Evolutionary conservation across 37 sponge, comb jelly and placozoan genomes (phyloP).

Genomic region (Crambe crambe): DNA sequence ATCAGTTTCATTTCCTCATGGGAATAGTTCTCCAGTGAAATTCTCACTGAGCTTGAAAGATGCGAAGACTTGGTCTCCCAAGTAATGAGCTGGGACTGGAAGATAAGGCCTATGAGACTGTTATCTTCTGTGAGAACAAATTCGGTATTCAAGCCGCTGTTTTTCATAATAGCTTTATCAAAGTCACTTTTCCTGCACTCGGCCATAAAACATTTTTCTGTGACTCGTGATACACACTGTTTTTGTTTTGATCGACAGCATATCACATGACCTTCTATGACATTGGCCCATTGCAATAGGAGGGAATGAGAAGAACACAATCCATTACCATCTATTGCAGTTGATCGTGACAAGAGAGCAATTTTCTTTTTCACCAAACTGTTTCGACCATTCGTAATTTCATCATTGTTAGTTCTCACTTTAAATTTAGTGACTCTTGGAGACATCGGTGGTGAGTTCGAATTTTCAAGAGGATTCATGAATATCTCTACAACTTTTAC

Average conservation of each 20-base stretch:
- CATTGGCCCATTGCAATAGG: conserved; percentile 28
- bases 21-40: background rate
- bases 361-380: conserved; percentile 11
- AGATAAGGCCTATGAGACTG: conserved; percentile 26
- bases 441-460: too few species aligned
- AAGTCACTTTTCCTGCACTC: background rate
- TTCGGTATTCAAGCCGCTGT: conserved; percentile 13
- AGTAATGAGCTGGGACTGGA: conserved; percentile 20
- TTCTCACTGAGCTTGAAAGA: background rate
- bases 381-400: background rate
- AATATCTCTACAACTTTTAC: background rate
- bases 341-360: conserved; percentile 2
- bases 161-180: background rate
- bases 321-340: background rate
- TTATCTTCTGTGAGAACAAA: conserved; percentile 24
- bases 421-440: background rate
- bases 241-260: background rate
- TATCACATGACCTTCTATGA: background rate
- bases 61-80: conserved; percentile 9
- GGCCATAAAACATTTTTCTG: background rate
- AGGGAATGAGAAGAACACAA: conserved; percentile 30
- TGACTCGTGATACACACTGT: background rate
- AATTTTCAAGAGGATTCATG: background rate
- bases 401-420: background rate
- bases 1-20: conserved; percentile 39